Base-by-base conservation (phyloP, 2,113 vertebrate species). In the Melanostigma gelatinosum region DNA sequence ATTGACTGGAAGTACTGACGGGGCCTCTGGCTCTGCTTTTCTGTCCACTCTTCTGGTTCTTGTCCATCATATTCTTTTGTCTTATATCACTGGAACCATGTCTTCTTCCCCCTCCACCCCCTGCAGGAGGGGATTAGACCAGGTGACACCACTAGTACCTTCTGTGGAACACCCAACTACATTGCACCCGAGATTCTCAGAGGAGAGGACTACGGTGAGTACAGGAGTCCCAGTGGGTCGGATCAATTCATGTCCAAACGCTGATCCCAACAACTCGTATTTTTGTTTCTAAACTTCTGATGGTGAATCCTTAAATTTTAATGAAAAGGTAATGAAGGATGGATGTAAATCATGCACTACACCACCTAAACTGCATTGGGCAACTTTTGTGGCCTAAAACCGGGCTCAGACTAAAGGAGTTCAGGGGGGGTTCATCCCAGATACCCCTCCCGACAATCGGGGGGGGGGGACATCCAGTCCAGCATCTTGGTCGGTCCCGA, bases 111-210 rank as follows among this genome's bases (percentile, higher is more conserved):
- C n/a, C 64, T 10, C 4, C 63, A 38, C 40, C 8, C 13, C n/a
- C 13, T 11, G 62, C 77, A 99, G 98, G 98, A 99, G 94, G 98
- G 98, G 61, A 96, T 99, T 91, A 96, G 97, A 91, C 97, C 98
- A 0, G 98, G 98, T 0, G 98, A 99, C 93, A 99, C 98, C 18
- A 99, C 98, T 12, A 99, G 97, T 92, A 99, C 98, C 50, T 99
- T 99, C 93, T 99, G 98, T 76, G 98, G 98, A 73, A 99, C 98
- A 22, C 98, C 98, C 6, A 99, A 99, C 92, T 99, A 99, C 83
- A 99, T 99, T 4, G 98, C 98, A 48, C 98, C 97, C 0, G 98
- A 99, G 91, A 99, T 99, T 89, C 96, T 99, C 50, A 92, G 98
- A 87, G 98, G 98, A 85, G 98, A 99, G 83, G 98, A 99, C 75